A percentile compares a stretch with the other conserved stretches of the same genome.
Conservation (phyloP, 2,113 vertebrate genomes). For the Tympanuchus pallidicinctus region DNA sequence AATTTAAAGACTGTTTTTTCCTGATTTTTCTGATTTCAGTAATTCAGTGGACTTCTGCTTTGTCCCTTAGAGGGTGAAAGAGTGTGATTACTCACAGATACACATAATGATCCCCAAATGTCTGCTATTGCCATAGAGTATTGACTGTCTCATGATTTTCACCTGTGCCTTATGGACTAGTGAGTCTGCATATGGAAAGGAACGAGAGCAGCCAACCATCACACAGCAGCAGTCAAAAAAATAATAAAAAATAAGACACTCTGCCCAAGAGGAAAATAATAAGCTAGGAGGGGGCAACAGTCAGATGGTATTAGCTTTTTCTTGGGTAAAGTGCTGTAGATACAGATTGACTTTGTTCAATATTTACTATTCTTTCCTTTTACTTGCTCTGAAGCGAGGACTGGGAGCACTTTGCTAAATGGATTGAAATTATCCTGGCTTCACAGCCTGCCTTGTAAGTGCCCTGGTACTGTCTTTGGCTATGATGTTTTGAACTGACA, state of each 20-base stretch:
- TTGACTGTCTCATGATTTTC: constrained; percentile 41
- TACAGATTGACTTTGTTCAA: constrained; percentile 54
- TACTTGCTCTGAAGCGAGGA: background rate
- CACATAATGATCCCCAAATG: constrained; percentile 46
- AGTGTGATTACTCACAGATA: constrained; percentile 23
- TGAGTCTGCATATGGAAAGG: background rate
- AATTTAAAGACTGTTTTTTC: background rate
- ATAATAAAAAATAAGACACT: background rate
- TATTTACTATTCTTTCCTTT: constrained; percentile 47
- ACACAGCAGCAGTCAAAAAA: background rate
- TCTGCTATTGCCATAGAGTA: constrained; percentile 21
- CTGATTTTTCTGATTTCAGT: constrained; percentile 18
- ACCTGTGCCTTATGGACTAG: background rate
- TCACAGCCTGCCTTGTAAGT: constrained; percentile 13
- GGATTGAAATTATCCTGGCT: constrained; percentile 61
- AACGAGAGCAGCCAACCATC: background rate
- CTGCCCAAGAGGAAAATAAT: constrained; percentile 16
- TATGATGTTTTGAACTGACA: background rate
- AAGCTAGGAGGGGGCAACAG: background rate
- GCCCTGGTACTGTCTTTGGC: constrained; percentile 1
- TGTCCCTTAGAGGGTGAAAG: background rate
- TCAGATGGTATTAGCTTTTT: background rate
- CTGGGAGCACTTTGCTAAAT: constrained; percentile 71
- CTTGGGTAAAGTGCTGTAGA: constrained; percentile 8
- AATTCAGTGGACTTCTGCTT: constrained; percentile 53